Conservation (phyloP, 2,888 invertebrate species). For the Esperia sulphurella region DNA sequence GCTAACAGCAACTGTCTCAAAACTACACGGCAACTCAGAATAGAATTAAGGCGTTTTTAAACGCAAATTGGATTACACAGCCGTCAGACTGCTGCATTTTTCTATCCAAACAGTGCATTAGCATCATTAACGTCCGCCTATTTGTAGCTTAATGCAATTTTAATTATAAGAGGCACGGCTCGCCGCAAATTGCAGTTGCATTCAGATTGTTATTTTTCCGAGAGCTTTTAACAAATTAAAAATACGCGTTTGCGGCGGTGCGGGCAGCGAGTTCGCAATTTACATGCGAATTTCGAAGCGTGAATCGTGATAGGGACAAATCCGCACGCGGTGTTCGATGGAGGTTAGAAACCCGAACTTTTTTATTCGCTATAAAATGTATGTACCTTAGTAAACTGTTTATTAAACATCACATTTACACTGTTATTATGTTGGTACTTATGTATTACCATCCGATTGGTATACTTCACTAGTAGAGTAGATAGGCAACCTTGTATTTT, state of each 20-base stretch:
- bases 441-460: too few relatives aligned
- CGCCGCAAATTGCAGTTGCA: slow-evolving; percentile 60
- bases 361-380: too few relatives aligned
- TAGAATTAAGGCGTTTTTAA: slow-evolving; percentile 43
- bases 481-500: too few relatives aligned
- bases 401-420: too few relatives aligned
- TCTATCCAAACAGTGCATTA: slow-evolving; percentile 64
- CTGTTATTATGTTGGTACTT: too few relatives aligned
- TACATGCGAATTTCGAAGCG: slow-evolving; percentile 21
- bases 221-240: slow-evolving; percentile 75
- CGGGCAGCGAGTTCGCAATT: slow-evolving; percentile 15
- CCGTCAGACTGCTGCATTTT: slow-evolving; percentile 47
- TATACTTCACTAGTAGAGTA: too few relatives aligned
- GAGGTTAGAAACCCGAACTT: background rate
- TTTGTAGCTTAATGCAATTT: slow-evolving; percentile 74
- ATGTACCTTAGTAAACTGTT: too few relatives aligned
- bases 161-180: slow-evolving; percentile 74
- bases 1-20: slow-evolving; percentile 14
- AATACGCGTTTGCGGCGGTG: slow-evolving; percentile 28
- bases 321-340: slow-evolving; percentile 19
- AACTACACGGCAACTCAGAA: slow-evolving; percentile 23
- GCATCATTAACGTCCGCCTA: slow-evolving; percentile 54
- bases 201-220: slow-evolving; percentile 72
- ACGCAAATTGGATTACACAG: slow-evolving; percentile 41
- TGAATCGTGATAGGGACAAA: slow-evolving; percentile 19